Conservation (phyloP, 2,113 vertebrate species). For the Genyomyrus donnyi region DNA sequence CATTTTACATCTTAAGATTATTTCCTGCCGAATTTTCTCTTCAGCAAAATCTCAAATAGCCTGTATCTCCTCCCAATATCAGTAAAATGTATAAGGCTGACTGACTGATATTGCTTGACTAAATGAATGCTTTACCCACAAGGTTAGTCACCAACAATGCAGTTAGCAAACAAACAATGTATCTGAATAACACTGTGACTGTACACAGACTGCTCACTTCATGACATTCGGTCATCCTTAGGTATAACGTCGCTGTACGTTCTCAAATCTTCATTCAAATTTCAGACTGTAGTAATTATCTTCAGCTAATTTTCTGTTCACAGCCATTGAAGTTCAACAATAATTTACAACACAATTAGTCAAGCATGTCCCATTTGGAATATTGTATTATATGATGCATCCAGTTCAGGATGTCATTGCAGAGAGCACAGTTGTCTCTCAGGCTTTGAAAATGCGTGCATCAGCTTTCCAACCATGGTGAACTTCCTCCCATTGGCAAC, state of each 20-base stretch:
- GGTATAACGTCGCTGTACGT: slow-evolving; percentile 46
- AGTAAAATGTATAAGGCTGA: background rate
- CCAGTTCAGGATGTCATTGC: background rate
- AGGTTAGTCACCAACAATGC: background rate
- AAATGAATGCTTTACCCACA: slow-evolving; percentile 10
- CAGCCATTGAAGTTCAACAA: background rate
- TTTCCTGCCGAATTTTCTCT: background rate
- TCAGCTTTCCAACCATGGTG: slow-evolving; percentile 10
- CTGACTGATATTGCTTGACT: background rate
- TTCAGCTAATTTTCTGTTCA: slow-evolving; percentile 1
- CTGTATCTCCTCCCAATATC: background rate
- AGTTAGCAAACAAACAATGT: background rate
- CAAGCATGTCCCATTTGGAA: background rate
- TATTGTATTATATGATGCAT: background rate
- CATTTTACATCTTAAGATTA: background rate
- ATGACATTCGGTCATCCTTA: slow-evolving; percentile 68
- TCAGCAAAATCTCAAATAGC: background rate
- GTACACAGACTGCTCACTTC: slow-evolving; percentile 48
- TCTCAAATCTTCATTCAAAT: slow-evolving; percentile 62
- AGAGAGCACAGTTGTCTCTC: background rate
- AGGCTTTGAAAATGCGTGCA: background rate
- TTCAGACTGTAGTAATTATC: slow-evolving; percentile 40
- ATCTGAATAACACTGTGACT: background rate
- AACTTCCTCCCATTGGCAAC: background rate
- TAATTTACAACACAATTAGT: background rate